Evolutionary conservation across 2,113 vertebrate genomes (phyloP).

Genomic region (Ornithorhynchus anatinus): DNA sequence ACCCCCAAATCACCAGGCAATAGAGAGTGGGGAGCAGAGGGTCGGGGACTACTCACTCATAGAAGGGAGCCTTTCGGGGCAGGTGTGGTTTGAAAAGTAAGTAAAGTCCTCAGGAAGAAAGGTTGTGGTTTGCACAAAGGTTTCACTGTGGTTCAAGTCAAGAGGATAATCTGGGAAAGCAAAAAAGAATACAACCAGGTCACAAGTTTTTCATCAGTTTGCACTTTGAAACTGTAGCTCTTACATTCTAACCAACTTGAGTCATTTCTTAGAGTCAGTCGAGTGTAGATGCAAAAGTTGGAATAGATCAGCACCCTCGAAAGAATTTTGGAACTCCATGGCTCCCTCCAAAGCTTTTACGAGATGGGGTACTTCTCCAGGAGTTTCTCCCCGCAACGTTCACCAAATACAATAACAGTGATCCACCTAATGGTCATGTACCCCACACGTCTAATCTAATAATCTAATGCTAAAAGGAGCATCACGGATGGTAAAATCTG

Average conservation of each 20-base stretch:
- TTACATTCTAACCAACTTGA: neutral
- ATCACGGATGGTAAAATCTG: too few species aligned
- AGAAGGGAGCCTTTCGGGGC: slow-evolving; percentile 90
- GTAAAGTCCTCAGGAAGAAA: slow-evolving; percentile 94
- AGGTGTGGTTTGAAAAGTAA: slow-evolving; percentile 86
- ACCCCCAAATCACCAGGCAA: too few species aligned
- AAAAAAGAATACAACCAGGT: neutral
- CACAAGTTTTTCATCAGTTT: neutral
- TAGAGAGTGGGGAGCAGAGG: neutral
- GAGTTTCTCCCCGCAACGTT: too few species aligned
- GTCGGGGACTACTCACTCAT: slow-evolving; percentile 87
- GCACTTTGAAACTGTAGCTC: neutral
- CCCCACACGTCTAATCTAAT: too few species aligned
- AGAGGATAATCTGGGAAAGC: slow-evolving; percentile 84
- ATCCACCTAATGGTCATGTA: too few species aligned
- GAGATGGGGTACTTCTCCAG: too few species aligned
- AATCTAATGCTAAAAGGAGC: too few species aligned
- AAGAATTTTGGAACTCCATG: neutral
- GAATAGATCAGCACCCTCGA: neutral
- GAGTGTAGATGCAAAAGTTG: neutral
- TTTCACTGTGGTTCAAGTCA: slow-evolving; percentile 90
- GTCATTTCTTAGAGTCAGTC: neutral
- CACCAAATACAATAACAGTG: too few species aligned
- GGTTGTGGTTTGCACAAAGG: slow-evolving; percentile 84
- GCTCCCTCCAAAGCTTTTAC: too few species aligned